Evolutionary conservation across 2,797 vertebrate species (phyloP), one percentile per base, ranked within the genome.

Genomic region (Pangasius sanitwongsei): DNA sequence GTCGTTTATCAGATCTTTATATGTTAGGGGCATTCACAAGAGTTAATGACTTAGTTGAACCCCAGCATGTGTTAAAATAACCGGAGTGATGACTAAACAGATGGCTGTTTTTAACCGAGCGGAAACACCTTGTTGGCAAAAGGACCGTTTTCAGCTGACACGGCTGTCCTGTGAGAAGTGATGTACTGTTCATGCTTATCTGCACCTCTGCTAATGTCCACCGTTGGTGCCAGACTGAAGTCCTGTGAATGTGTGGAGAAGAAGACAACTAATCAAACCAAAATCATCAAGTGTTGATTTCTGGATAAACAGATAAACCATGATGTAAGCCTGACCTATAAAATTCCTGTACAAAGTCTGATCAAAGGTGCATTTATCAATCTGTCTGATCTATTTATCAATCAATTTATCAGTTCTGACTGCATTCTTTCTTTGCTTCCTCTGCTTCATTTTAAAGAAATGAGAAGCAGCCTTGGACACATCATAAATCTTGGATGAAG

Each of bases 111-210:
- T 61, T 86, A 89, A 34, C 77, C 20, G 28, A 74, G 41, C 20
- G 88, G 88, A 89, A 89, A 83, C 88, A 74, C 55, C 78, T 83
- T 89, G 77, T 67, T 31, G 74, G 65, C 31, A 13, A 53, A 65
- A 86, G 74, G 5, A 1, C 2, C 25, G 85, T 59, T 82, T 86
- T 53, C 37, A 83, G 85, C n/a, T 53, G 72, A 82, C 67, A 55
- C 5, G n/a, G 41, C 31, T 44, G 2, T 88, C 83, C 88, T 80
- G 78, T 86, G 83, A 57, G 50, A 67, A 61, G 31, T 55, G 88
- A 86, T 80, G 67, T 59, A 78, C 8, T 57, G 83, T 31, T 41
- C n/a, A 34, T 31, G 18, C 77, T 86, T 34, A 37, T 48, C 55
- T 48, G 78, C 48, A 81, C 72, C 48, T 59, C 34, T 34, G 67